phyloP scores from a whole-genome alignment of 2,113 vertebrate species.

The Neodon shergylaensis region DNA sequence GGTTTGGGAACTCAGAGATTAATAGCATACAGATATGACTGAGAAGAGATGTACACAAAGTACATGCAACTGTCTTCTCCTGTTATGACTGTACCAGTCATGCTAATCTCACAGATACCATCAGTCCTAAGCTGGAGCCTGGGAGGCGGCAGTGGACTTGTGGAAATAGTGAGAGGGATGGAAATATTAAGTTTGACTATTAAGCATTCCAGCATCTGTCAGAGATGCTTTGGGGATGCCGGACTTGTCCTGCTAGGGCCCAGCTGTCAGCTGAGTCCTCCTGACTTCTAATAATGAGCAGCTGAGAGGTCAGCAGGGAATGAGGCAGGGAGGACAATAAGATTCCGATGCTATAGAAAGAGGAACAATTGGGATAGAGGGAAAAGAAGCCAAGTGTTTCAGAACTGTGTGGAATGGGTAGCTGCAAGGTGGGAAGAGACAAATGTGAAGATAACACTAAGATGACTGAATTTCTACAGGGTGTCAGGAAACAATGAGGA shows the following conservation, averaged over 20 bases:
- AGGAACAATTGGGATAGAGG: conserved; percentile 62
- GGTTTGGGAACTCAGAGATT: neutral
- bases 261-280: conserved; percentile 72
- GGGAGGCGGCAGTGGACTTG: neutral
- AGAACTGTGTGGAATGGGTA: neutral
- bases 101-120: neutral
- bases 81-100: neutral
- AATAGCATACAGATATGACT: neutral
- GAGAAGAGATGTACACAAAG: neutral
- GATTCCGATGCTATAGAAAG: conserved; percentile 79
- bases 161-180: neutral
- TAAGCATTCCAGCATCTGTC: conserved; percentile 68
- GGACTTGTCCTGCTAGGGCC: conserved; percentile 61
- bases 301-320: conserved; percentile 76
- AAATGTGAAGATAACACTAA: conserved; percentile 57
- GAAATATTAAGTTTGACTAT: conserved; percentile 9
- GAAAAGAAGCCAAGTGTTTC: conserved; percentile 63
- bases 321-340: conserved; percentile 65
- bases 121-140: neutral
- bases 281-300: conserved; percentile 65
- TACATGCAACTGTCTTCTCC: neutral
- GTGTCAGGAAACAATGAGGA: conserved; percentile 33
- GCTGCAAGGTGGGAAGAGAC: neutral
- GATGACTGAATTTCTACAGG: conserved; percentile 46
- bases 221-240: conserved; percentile 51